Percentiles rank a stretch among this genome's conserved stretches.
phyloP scores from a whole-genome alignment of 2,797 vertebrate species.

The Peromyscus melanophrys region DNA sequence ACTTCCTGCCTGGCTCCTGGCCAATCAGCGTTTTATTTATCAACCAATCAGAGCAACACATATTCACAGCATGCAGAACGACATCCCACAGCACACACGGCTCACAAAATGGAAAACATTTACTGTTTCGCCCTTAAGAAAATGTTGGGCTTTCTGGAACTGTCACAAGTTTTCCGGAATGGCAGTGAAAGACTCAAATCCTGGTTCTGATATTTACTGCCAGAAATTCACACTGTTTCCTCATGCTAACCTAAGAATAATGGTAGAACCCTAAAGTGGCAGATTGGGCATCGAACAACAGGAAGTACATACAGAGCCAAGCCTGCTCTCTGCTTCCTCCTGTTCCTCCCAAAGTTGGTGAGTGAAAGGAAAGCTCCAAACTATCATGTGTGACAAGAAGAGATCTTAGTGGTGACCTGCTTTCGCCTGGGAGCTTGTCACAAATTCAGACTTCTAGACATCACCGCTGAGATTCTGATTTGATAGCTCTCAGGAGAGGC shows the following conservation, averaged over 20 bases:
- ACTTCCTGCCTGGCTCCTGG: too few species aligned
- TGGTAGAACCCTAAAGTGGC: background rate
- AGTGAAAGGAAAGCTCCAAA: slow-evolving; percentile 9
- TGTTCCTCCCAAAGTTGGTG: background rate
- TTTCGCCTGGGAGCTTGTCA: background rate
- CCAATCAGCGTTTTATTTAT: too few species aligned
- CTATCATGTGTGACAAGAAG: background rate
- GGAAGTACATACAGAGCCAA: background rate
- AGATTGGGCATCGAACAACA: background rate
- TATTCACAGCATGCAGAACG: too few species aligned
- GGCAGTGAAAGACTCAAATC: background rate
- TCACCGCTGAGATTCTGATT: background rate
- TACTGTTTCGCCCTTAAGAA: background rate
- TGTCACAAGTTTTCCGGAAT: background rate
- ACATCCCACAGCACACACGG: too few species aligned
- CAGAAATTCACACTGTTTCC: background rate
- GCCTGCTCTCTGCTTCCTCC: background rate
- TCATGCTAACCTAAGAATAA: background rate
- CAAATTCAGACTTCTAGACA: background rate
- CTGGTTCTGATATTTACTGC: background rate
- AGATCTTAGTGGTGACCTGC: background rate
- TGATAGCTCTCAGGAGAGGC: background rate
- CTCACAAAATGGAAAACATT: background rate
- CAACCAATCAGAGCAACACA: too few species aligned
- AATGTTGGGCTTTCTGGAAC: background rate